Percentiles rank a stretch among this genome's conserved stretches.
phyloP scores from a whole-genome alignment of 1,140 invertebrate species.

The Polypedilum pembai region DNA sequence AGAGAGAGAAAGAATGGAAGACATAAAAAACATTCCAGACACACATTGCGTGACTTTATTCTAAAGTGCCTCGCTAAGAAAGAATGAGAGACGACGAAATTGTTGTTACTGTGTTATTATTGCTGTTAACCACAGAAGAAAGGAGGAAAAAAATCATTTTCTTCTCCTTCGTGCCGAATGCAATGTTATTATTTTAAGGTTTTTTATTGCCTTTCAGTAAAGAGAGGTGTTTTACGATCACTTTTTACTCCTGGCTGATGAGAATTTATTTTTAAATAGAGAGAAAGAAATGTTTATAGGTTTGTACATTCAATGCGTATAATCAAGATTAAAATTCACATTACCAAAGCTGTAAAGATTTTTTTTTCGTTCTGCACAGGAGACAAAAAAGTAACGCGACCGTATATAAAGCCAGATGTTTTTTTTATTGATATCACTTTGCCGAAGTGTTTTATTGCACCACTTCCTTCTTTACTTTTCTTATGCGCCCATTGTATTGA shows the following conservation, averaged over 20 bases:
- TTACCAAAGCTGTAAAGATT: background rate
- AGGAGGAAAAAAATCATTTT: slow-evolving; percentile 16
- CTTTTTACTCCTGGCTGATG: background rate
- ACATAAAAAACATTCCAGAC: background rate
- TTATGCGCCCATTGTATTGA: background rate
- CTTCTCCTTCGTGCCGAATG: slow-evolving; percentile 6
- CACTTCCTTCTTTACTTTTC: background rate
- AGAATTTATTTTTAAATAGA: slow-evolving; percentile 1
- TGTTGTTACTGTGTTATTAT: background rate
- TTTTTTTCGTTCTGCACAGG: background rate
- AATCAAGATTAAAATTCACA: slow-evolving; percentile 27
- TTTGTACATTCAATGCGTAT: background rate
- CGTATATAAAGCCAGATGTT: slow-evolving; percentile 8
- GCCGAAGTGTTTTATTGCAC: slow-evolving; percentile 17
- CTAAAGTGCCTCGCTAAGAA: background rate
- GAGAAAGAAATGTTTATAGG: slow-evolving; percentile 24
- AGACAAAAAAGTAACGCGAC: background rate
- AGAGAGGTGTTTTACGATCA: slow-evolving; percentile 24
- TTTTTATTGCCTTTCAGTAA: slow-evolving; percentile 24
- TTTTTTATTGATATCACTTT: background rate
- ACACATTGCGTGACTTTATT: slow-evolving; percentile 24
- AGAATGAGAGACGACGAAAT: background rate
- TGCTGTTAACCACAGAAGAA: slow-evolving; percentile 8
- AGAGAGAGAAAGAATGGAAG: background rate
- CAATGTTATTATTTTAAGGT: slow-evolving; percentile 26